Percentiles rank a stretch among this genome's conserved stretches.
Conservation (phyloP, 2,113 vertebrate species). For the Anthoscopus minutus region DNA sequence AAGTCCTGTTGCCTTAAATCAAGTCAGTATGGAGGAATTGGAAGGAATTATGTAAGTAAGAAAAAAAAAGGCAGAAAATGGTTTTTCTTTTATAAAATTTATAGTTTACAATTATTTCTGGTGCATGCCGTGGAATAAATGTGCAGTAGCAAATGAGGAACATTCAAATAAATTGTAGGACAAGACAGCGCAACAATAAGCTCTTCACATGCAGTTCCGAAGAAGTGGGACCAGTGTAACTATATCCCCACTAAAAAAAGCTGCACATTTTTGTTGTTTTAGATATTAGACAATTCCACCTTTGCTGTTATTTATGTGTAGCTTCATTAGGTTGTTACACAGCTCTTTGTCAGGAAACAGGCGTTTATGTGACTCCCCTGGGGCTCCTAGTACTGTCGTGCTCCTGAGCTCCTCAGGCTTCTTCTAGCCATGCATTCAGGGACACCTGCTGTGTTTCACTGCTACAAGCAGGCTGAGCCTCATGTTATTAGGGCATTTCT, state of each 20-base stretch:
- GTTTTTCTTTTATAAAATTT: background rate
- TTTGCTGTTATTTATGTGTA: background rate
- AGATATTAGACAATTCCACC: background rate
- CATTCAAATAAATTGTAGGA: background rate
- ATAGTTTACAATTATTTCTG: background rate
- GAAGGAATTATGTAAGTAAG: background rate
- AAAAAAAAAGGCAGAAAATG: background rate
- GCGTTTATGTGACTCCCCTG: background rate
- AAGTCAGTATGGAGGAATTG: background rate
- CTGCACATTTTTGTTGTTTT: background rate
- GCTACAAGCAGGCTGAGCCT: background rate
- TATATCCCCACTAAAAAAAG: background rate
- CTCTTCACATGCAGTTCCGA: rapidly evolving
- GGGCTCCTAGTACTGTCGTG: too few species aligned
- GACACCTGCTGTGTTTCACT: background rate
- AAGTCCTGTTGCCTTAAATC: background rate
- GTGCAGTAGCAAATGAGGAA: background rate
- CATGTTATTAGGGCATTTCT: background rate
- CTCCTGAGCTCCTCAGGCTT: background rate
- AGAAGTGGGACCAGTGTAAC: background rate
- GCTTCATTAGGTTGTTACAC: background rate
- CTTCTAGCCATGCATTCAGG: background rate
- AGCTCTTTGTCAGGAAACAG: background rate
- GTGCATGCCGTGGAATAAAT: background rate
- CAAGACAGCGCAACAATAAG: background rate